Evolutionary conservation across 2,113 vertebrate genomes (phyloP).

Genomic region (Electrona antarctica): DNA sequence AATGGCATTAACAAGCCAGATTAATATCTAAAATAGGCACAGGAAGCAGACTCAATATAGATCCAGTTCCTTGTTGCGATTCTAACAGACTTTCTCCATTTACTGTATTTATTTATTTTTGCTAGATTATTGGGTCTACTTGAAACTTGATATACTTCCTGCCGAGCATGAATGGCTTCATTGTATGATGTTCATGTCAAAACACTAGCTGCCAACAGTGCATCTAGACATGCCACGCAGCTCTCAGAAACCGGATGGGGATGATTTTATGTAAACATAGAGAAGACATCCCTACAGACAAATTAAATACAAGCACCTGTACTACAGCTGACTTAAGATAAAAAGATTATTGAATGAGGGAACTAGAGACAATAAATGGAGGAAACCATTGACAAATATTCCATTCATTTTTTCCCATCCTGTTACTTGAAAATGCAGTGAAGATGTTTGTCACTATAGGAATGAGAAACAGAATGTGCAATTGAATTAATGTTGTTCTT

Average conservation of each 20-base stretch:
- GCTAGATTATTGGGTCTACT: too few species aligned
- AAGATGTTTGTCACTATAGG: too few species aligned
- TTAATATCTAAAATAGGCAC: conserved; percentile 11
- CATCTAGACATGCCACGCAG: conserved; percentile 14
- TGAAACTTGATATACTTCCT: neutral
- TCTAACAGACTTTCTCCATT: neutral
- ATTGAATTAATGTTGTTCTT: too few species aligned
- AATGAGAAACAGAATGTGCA: too few species aligned
- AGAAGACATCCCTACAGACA: conserved; percentile 39
- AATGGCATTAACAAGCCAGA: conserved; percentile 8
- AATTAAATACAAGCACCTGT: conserved; percentile 28
- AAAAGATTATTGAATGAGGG: conserved; percentile 11
- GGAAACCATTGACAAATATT: neutral
- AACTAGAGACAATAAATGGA: too few species aligned
- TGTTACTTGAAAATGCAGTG: neutral
- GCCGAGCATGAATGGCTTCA: neutral
- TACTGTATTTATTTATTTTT: neutral
- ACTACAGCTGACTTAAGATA: conserved; percentile 25
- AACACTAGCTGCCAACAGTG: neutral
- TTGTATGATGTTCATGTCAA: neutral
- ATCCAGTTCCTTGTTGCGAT: neutral
- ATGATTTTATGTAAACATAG: neutral
- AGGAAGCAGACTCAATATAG: conserved; percentile 3
- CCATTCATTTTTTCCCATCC: neutral
- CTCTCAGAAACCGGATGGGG: conserved; percentile 61